Percentiles rank a stretch among this genome's conserved stretches.
These are phyloP conservation scores for Parauchenoglanis punctatus DNA, from an alignment of 2,797 vertebrate species.

Conservation along the genomic window DNA sequence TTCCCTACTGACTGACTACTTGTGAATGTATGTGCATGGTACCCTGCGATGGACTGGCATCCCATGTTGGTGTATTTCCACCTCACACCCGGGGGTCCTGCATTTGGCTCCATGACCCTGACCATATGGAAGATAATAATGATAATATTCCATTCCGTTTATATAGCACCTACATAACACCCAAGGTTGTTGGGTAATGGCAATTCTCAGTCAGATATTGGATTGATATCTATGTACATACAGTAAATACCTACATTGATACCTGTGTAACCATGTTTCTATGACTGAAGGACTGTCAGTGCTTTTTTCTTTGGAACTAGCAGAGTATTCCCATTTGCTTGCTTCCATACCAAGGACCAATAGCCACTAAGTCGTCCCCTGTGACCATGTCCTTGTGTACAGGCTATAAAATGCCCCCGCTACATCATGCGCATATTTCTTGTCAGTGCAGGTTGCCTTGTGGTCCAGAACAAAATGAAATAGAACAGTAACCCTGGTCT, in stretches of 20 bases:
- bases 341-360: background rate
- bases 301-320: background rate
- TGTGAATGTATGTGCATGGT: background rate
- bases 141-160: background rate
- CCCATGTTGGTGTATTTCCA: background rate
- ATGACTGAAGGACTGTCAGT: background rate
- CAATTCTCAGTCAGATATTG: background rate
- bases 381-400: background rate
- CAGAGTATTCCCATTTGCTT: background rate
- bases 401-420: background rate
- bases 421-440: background rate
- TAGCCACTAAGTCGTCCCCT: too few relatives aligned
- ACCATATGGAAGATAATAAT: background rate
- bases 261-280: background rate
- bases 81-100: background rate
- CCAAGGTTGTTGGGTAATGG: background rate
- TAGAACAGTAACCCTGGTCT: background rate
- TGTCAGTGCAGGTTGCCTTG: background rate
- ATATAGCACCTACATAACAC: background rate
- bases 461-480: background rate
- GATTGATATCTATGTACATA: background rate
- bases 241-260: background rate
- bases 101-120: background rate
- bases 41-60: background rate
- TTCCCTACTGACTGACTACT: background rate